These are phyloP conservation scores for Macroteleia sp. DNA, from an alignment of 2,888 invertebrate genomes.

Conservation along the genomic window DNA sequence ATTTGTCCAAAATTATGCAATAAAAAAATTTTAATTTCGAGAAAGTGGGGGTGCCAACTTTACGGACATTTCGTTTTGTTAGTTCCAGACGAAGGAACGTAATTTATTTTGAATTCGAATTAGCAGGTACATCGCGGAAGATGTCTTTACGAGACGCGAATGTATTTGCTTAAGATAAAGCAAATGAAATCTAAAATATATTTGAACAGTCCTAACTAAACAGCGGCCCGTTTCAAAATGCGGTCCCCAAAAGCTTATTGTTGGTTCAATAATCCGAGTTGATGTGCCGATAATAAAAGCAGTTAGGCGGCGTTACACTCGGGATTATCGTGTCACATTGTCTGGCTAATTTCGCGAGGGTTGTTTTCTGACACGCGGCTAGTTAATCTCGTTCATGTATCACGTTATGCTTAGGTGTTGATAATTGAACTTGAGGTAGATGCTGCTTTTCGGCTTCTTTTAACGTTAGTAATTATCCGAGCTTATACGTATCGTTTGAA, in stretches of 20 bases:
- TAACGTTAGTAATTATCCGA: slow-evolving; percentile 35
- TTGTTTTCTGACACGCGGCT: slow-evolving; percentile 28
- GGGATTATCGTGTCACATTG: slow-evolving; percentile 50
- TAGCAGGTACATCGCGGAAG: slow-evolving; percentile 43
- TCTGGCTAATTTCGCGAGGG: slow-evolving; percentile 58
- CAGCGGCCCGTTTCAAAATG: slow-evolving; percentile 66
- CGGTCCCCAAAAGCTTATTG: slow-evolving; percentile 34
- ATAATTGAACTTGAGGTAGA: slow-evolving; percentile 78
- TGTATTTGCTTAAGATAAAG: slow-evolving; percentile 69
- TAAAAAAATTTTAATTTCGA: too few species aligned
- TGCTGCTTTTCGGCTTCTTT: slow-evolving; percentile 32
- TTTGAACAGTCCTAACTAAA: slow-evolving; percentile 78
- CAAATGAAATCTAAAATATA: slow-evolving; percentile 79
- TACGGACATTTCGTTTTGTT: not conserved
- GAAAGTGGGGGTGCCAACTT: not conserved
- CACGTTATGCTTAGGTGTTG: slow-evolving; percentile 79
- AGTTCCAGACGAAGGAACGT: not conserved
- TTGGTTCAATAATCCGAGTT: slow-evolving; percentile 43
- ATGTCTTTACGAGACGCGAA: slow-evolving; percentile 21
- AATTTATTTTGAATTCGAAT: slow-evolving; percentile 50
- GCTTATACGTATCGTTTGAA: too few species aligned
- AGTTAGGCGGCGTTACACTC: slow-evolving; percentile 32
- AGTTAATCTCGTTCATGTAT: slow-evolving; percentile 28
- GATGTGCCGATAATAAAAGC: slow-evolving; percentile 53
- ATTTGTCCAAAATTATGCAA: too few species aligned